These are phyloP conservation scores for Heteronetta atricapilla DNA, from an alignment of 2,113 vertebrate genomes.

Conservation along the genomic window DNA sequence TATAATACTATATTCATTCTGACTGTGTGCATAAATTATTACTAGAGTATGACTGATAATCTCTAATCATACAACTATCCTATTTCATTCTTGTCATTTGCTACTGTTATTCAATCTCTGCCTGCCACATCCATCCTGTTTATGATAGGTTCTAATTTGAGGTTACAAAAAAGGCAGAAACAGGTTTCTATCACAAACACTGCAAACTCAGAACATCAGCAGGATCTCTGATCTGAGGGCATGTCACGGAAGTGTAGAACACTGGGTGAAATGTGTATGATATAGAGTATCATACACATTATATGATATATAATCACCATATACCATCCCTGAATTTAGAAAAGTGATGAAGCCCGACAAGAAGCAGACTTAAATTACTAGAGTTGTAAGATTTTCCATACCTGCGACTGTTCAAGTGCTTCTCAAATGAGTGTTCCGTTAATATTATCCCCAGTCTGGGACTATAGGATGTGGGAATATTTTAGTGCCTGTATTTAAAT, in stretches of 20 bases:
- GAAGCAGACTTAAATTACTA: neutral
- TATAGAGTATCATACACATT: too few relatives aligned
- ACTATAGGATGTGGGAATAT: neutral
- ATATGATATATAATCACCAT: too few relatives aligned
- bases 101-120: neutral
- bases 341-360: neutral
- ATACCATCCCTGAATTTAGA: neutral
- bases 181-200: neutral
- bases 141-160: neutral
- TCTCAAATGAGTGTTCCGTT: neutral
- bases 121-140: neutral
- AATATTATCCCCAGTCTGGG: neutral
- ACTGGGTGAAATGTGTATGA: neutral
- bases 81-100: neutral
- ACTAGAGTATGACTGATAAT: neutral
- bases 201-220: neutral
- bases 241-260: neutral
- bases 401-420: neutral
- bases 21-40: neutral
- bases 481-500: conserved; percentile 27
- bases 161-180: neutral
- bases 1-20: neutral
- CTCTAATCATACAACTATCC: neutral
- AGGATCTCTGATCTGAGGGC: neutral
- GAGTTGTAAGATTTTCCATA: neutral